These are phyloP conservation scores for Myotis davidii DNA, from an alignment of 2,113 vertebrate genomes.

Conservation along the genomic window DNA sequence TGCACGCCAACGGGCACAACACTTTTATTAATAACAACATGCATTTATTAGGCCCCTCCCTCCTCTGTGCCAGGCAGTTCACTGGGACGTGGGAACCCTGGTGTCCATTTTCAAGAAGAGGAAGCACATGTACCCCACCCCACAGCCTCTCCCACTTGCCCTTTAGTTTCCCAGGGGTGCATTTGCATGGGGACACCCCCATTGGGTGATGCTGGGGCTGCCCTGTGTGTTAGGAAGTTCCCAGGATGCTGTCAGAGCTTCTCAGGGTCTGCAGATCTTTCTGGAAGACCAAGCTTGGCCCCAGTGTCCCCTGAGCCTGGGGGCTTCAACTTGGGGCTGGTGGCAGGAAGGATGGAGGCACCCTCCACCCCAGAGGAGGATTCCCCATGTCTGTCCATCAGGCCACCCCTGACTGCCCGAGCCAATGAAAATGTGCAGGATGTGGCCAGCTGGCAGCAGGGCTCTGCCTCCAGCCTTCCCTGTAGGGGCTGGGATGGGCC, in stretches of 20 bases:
- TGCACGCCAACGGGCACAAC: accelerated
- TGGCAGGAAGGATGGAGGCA: background rate
- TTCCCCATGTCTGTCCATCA: accelerated
- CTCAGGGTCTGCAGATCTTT: background rate
- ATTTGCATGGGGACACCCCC: background rate
- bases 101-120: background rate
- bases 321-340: accelerated
- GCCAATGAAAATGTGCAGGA: accelerated
- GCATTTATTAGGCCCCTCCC: accelerated
- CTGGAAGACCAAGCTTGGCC: background rate
- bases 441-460: accelerated
- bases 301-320: background rate
- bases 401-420: background rate
- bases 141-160: too few relatives aligned
- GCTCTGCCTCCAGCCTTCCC: background rate
- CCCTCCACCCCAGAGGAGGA: background rate
- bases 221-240: background rate
- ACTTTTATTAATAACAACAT: background rate
- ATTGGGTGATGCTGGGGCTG: accelerated
- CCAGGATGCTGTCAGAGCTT: background rate
- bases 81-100: background rate
- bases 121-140: accelerated
- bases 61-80: background rate
- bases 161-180: background rate
- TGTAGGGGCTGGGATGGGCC: accelerated